Percentiles rank a stretch among this genome's conserved stretches.
Evolutionary conservation across 2,888 invertebrate species (phyloP).

Genomic region (Odontomyia ornata): DNA sequence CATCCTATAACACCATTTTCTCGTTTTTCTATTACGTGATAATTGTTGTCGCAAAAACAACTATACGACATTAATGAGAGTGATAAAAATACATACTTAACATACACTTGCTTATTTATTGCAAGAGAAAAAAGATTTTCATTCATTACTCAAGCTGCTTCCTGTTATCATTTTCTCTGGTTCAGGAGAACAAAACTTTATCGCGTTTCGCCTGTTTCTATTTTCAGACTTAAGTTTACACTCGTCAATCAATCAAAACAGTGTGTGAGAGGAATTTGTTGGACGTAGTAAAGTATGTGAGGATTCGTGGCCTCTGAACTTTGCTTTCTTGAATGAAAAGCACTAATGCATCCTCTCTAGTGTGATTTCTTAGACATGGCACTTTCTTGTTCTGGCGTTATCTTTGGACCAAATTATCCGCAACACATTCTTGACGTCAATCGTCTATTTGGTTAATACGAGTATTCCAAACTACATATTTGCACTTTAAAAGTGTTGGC

Average conservation of each 20-base stretch:
- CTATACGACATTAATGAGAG: neutral
- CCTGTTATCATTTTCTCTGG: neutral
- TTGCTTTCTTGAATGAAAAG: neutral
- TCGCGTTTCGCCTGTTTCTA: neutral
- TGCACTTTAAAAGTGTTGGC: too few relatives aligned
- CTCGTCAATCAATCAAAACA: neutral
- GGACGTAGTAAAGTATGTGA: too few relatives aligned
- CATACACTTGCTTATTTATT: neutral
- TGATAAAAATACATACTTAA: neutral
- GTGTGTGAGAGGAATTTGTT: neutral
- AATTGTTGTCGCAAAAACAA: neutral
- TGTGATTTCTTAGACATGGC: too few relatives aligned
- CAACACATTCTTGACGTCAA: too few relatives aligned
- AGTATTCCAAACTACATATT: too few relatives aligned
- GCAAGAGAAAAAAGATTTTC: neutral
- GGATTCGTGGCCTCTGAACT: neutral
- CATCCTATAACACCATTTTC: too few relatives aligned
- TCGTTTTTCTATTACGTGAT: neutral
- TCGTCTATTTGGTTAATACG: too few relatives aligned
- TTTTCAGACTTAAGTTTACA: neutral
- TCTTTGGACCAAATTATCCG: too few relatives aligned
- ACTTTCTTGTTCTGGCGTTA: too few relatives aligned
- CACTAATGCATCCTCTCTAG: too few relatives aligned
- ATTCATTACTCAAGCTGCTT: neutral
- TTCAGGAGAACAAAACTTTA: neutral